These are phyloP conservation scores for Sebastes schlegelii DNA, from an alignment of 2,113 vertebrate species.

Conservation along the genomic window DNA sequence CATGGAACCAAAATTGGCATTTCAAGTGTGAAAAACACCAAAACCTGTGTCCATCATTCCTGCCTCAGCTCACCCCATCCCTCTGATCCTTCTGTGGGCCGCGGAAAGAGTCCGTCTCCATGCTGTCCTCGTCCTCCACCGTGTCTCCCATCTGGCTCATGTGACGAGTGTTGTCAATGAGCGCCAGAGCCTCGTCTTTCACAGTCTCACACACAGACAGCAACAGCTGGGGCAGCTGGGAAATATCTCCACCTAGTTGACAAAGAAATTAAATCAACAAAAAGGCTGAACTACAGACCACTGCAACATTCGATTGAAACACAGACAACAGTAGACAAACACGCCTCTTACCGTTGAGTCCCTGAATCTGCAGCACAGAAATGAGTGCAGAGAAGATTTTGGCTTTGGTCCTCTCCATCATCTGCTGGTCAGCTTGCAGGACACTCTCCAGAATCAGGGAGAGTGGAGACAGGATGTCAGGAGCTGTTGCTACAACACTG, in stretches of 20 bases:
- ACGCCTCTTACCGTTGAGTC: slow-evolving; percentile 86
- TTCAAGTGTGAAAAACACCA: neutral
- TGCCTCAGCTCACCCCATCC: slow-evolving; percentile 87
- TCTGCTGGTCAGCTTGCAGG: slow-evolving; percentile 92
- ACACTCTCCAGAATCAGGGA: slow-evolving; percentile 94
- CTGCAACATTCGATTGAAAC: neutral
- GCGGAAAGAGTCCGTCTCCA: slow-evolving; percentile 93
- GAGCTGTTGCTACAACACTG: slow-evolving; percentile 90
- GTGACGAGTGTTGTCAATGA: slow-evolving; percentile 92
- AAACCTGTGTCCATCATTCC: neutral
- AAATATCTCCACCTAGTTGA: slow-evolving; percentile 89
- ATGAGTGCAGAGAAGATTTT: slow-evolving; percentile 95
- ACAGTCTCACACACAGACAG: slow-evolving; percentile 93
- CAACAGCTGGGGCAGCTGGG: slow-evolving; percentile 95
- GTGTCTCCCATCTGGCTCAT: slow-evolving; percentile 76
- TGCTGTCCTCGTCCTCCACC: slow-evolving; percentile 93
- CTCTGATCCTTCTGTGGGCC: slow-evolving; percentile 91
- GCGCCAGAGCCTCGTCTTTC: slow-evolving; percentile 90
- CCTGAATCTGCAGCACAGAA: slow-evolving; percentile 93
- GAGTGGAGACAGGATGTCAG: slow-evolving; percentile 90
- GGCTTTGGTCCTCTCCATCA: slow-evolving; percentile 96
- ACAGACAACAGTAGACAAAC: neutral
- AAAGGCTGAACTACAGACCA: neutral
- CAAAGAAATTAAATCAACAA: neutral
- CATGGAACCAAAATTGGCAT: neutral